Percentiles rank a stretch among this genome's conserved stretches.
Conservation (phyloP, 2,888 invertebrate genomes). For the Drosophila multiciliata region DNA sequence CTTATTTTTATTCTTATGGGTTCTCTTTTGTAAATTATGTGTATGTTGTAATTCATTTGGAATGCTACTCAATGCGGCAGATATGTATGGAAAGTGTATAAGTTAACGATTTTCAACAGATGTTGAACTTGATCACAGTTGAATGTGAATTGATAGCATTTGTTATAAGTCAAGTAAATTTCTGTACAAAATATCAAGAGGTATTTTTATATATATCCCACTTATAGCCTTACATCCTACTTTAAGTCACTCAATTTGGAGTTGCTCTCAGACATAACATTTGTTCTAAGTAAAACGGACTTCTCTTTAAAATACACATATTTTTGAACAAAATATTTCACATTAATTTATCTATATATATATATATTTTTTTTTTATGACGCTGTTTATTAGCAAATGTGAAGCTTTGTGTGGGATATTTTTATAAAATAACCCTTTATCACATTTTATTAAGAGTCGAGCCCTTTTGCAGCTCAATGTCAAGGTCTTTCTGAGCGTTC, state of each 20-base stretch:
- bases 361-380: too few species aligned
- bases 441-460: slow-evolving; percentile 15
- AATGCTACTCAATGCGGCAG: slow-evolving; percentile 3
- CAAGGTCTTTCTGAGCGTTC: slow-evolving; percentile 55
- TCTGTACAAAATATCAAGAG: not conserved
- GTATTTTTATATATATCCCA: not conserved
- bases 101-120: not conserved
- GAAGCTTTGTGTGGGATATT: not conserved
- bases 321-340: not conserved
- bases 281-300: not conserved
- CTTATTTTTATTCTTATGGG: not conserved
- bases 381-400: too few species aligned
- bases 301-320: not conserved
- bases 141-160: not conserved
- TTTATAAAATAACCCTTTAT: too few species aligned
- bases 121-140: not conserved
- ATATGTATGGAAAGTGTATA: not conserved
- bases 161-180: not conserved
- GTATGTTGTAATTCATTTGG: slow-evolving; percentile 49
- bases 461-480: slow-evolving; percentile 65
- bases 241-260: not conserved
- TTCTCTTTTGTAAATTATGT: slow-evolving; percentile 20
- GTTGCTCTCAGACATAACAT: not conserved
- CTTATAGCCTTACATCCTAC: not conserved
- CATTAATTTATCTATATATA: not conserved